Evolutionary conservation across 2,888 invertebrate genomes (phyloP), one percentile per base, ranked within the genome.

Genomic region (Patella ulyssiponensis): DNA sequence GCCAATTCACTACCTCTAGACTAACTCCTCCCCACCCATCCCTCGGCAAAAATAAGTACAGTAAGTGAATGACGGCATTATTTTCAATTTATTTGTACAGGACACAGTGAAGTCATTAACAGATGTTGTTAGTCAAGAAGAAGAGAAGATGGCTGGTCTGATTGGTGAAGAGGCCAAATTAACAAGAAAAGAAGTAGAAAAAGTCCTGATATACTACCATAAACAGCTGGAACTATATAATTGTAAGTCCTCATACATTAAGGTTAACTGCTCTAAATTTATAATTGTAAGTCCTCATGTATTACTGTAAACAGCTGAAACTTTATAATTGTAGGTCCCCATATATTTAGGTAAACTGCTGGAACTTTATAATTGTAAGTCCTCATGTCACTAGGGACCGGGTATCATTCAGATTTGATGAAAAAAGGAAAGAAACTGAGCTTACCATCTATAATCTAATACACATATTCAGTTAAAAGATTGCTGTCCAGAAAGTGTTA

Each of bases 271-370:
- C 44, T 53, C 1, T 17, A 15, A n/a, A 17, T 33, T n/a, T 15
- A 51, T 44, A 2, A 2, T 23, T 73, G 0, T 53, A 23, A 33
- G 56, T 74, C 3, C 20, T 74, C n/a, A 15, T 44, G 3, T 56
- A 54, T 74, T 82, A 83, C 73, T 52, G 78, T 58, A 74, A 78
- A 17, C 75, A 80, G 52, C 77, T 82, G 78, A 56, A 75, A 14
- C 78, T 81, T 17, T 73, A 58, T 33, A 74, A 80, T 27, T 71
- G 83, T 83, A 69, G 75, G 79, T 77, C n/a, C 7, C 7, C 12
- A 56, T n/a, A 74, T 23, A 33, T 14, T 44, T 51, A 44, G 3
- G 53, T 15, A 51, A 7, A 17, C 4, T 53, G 44, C 51, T 53
- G 14, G 23, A 17, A n/a, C 23, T 44, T n/a, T 5, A 51, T 51